Evolutionary conservation across 1,140 invertebrate species (phyloP), one percentile per base, ranked within the genome.

Genomic region (Drosophila hydei): DNA sequence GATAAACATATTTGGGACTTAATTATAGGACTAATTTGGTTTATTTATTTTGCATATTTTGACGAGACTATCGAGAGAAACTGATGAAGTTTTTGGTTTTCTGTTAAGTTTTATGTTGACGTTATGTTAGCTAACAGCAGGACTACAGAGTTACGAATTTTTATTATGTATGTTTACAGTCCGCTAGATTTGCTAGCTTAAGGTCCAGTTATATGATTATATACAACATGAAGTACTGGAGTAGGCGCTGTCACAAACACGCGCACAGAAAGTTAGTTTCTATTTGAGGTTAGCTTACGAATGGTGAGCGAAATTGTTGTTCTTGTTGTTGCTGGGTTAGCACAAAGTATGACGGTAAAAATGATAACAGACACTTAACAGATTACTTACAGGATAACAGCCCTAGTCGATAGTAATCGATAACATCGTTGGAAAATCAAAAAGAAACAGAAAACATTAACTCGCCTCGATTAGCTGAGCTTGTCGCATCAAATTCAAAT

Each of bases 351-450:
- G 43, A 55, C 51, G 18, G 48, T 38, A 40, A 51, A 45, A 2
- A 33, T 62, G 60, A 47, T 65, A 64, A 43, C 54, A 78, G 16
- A 71, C 52, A 68, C 43, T 68, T 74, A 25, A 61, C 67, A 43
- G 38, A 72, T 94, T 95, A 96, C 95, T 96, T 96, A 96, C 95
- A 94, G 94, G 93, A 94, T 94, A 95, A 94, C 95, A 95, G 95
- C 95, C 95, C 95, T 95, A 89, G 72, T n/a, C 19, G 21, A 50
- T 4, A 18, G 23, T 27, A 27, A 54, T 56, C 38, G 54, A 56
- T 43, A 65, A 63, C 51, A 74, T 23, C 56, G 69, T 64, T 77
- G 67, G 43, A 77, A 85, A 85, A 72, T 33, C 69, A 83, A 78
- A 45, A 89, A 62, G 61, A 79, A 76, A 42, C 38, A 42, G 38